Evolutionary conservation across 2,113 vertebrate genomes (phyloP).

Genomic region (Dasyurus viverrinus): DNA sequence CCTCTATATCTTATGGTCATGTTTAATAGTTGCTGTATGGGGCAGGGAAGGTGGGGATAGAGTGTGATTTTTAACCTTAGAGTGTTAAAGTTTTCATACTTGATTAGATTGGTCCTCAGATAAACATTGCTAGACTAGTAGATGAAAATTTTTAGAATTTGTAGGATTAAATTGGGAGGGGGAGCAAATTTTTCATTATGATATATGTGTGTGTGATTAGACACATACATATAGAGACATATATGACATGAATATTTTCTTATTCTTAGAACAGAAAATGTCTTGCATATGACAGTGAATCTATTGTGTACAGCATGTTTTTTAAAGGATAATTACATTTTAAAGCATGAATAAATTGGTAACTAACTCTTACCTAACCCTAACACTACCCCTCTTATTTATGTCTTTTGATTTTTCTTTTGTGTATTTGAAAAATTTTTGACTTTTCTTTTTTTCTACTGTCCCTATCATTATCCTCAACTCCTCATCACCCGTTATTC

Average conservation of each 20-base stretch:
- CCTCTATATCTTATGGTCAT: not conserved
- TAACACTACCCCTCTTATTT: too few species aligned
- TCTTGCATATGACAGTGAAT: not conserved
- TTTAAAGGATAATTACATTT: not conserved
- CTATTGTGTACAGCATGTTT: not conserved
- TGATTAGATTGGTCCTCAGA: too few species aligned
- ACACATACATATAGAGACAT: too few species aligned
- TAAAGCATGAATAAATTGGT: not conserved
- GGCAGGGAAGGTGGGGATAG: too few species aligned
- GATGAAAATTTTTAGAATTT: too few species aligned
- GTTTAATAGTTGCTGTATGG: too few species aligned
- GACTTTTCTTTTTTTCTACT: not conserved
- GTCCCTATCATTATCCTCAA: not conserved
- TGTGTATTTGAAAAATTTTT: not conserved
- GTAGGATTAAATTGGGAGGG: too few species aligned
- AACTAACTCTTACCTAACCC: too few species aligned
- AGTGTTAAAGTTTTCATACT: too few species aligned
- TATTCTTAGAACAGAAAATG: not conserved
- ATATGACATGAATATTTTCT: not conserved
- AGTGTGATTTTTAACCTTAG: too few species aligned
- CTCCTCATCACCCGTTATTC: not conserved
- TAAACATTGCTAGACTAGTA: too few species aligned
- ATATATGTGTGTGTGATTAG: too few species aligned
- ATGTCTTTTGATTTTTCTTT: not conserved
- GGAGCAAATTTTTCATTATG: not conserved